Evolutionary conservation across 2,113 vertebrate genomes (phyloP).

Genomic region (Leucopsar rothschildi): DNA sequence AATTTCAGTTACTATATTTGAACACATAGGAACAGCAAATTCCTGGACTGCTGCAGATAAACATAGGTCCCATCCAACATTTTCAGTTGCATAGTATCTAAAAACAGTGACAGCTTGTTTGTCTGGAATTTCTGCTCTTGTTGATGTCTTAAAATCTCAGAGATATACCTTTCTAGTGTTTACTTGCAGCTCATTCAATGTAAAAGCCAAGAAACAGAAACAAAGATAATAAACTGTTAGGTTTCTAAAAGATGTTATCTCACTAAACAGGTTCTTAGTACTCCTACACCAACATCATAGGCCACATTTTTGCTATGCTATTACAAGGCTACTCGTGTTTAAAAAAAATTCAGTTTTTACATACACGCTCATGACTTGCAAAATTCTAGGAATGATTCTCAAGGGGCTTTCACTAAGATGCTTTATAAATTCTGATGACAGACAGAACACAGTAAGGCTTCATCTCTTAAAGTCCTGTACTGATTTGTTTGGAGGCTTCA

Average conservation of each 20-base stretch:
- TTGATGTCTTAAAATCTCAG: background rate
- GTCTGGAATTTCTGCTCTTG: slow-evolving; percentile 18
- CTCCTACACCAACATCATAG: background rate
- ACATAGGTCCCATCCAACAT: background rate
- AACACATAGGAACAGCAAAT: background rate
- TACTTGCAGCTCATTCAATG: background rate
- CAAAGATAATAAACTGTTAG: slow-evolving; percentile 6
- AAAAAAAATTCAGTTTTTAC: slow-evolving; percentile 25
- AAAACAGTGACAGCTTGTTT: slow-evolving; percentile 38
- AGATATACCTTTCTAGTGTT: slow-evolving; percentile 14
- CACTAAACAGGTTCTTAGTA: background rate
- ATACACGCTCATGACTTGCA: slow-evolving; percentile 66
- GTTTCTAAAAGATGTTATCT: background rate
- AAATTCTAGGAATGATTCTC: slow-evolving; percentile 61
- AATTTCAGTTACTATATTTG: background rate
- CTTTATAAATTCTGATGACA: slow-evolving; percentile 61
- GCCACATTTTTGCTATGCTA: background rate
- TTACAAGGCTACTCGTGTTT: slow-evolving; percentile 8
- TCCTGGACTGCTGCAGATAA: slow-evolving; percentile 5
- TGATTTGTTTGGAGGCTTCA: slow-evolving; percentile 47
- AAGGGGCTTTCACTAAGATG: slow-evolving; percentile 55
- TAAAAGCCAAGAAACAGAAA: background rate
- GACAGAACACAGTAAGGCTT: slow-evolving; percentile 44
- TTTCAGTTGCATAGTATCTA: background rate
- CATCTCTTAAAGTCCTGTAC: slow-evolving; percentile 41